Conservation (phyloP, 2,888 invertebrate species). For the Limnephilus auricula region DNA sequence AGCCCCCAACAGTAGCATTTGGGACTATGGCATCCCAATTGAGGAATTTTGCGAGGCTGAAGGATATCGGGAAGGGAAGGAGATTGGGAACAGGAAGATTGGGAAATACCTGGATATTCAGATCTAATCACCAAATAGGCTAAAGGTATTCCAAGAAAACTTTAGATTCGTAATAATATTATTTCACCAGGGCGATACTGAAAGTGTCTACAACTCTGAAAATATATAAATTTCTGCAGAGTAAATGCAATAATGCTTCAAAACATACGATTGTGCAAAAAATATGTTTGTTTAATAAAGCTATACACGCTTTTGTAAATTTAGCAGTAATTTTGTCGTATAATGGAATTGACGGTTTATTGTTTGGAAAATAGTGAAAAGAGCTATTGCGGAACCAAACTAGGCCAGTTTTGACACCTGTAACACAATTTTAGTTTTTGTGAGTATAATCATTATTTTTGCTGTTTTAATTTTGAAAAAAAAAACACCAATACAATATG, state of each 20-base stretch:
- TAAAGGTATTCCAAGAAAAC: no score
- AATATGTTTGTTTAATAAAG: background rate
- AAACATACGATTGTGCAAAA: background rate
- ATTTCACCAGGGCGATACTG: no score
- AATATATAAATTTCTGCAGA: background rate
- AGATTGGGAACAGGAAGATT: no score
- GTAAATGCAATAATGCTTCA: background rate
- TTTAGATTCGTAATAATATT: no score
- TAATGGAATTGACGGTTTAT: background rate
- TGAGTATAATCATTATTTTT: background rate
- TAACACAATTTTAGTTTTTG: background rate
- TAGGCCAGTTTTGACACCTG: background rate
- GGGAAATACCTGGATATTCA: no score
- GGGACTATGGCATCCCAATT: no score
- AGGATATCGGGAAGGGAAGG: no score
- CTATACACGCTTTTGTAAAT: background rate
- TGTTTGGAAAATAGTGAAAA: background rate
- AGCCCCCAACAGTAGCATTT: no score
- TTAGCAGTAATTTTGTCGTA: background rate
- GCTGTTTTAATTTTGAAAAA: background rate
- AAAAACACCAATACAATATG: no score
- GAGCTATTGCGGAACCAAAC: background rate
- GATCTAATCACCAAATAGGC: no score
- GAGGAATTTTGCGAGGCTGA: no score
- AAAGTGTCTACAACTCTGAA: no score